These are phyloP conservation scores for Microcebus ravelobensis DNA, from an alignment of 2,113 vertebrate genomes.

Conservation along the genomic window DNA sequence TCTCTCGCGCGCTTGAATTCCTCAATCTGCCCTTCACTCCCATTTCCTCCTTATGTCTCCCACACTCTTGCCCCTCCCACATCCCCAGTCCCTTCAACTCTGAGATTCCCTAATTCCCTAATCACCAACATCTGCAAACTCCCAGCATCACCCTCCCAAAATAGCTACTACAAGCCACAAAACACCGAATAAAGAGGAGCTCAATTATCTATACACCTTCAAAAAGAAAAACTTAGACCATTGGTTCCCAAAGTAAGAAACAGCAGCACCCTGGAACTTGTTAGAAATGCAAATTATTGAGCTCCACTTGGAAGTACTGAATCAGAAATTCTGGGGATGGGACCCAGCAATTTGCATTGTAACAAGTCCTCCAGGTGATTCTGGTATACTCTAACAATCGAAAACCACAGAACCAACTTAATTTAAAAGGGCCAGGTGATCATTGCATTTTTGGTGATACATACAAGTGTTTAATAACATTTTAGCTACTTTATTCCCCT, in stretches of 20 bases:
- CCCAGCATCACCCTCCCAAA: neutral
- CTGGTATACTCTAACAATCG: neutral
- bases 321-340: neutral
- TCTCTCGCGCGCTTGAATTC: constrained; percentile 47
- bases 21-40: constrained; percentile 11
- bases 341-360: neutral
- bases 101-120: neutral
- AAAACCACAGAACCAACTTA: neutral
- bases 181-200: neutral
- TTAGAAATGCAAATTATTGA: neutral
- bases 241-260: neutral
- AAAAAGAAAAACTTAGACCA: neutral
- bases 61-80: neutral
- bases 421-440: neutral
- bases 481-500: neutral
- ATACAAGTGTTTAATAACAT: neutral
- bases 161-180: neutral
- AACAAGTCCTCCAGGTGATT: neutral
- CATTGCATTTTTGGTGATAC: neutral
- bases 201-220: neutral
- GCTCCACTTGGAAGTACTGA: neutral
- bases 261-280: neutral
- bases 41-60: neutral
- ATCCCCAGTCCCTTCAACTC: neutral
- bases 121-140: neutral